These are phyloP conservation scores for Drosophila tanythrix DNA, from an alignment of 2,888 invertebrate genomes.

Conservation along the genomic window DNA sequence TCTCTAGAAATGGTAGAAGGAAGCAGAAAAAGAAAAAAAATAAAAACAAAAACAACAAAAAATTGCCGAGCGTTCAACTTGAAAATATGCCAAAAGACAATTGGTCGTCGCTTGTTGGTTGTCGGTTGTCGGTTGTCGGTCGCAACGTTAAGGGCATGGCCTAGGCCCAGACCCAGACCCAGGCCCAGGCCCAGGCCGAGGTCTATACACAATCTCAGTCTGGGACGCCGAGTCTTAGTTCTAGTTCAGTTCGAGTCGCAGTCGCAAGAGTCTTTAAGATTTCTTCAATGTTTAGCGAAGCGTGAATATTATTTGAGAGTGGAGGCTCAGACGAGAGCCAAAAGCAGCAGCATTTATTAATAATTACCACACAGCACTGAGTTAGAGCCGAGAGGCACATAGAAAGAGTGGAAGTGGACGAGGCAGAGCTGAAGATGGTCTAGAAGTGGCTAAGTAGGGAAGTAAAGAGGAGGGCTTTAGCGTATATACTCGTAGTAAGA, in stretches of 20 bases:
- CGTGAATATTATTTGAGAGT: constrained; percentile 74
- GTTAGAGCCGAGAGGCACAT: constrained; percentile 22
- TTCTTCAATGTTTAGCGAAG: constrained; percentile 76
- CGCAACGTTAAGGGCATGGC: constrained; percentile 67
- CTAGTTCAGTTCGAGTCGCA: constrained; percentile 36
- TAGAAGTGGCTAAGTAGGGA: constrained; percentile 24
- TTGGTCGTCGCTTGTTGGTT: constrained; percentile 64
- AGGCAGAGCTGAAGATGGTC: constrained; percentile 12
- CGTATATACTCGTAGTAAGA: constrained; percentile 48
- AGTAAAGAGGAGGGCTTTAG: constrained; percentile 15
- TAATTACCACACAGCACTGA: constrained; percentile 65
- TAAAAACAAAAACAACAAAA: constrained; percentile 16
- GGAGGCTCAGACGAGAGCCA: constrained; percentile 28
- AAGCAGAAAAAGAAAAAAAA: constrained; percentile 27
- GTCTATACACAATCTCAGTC: constrained; percentile 27
- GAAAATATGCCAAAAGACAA: constrained; percentile 81
- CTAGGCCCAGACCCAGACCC: constrained; percentile 39
- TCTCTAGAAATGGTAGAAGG: constrained; percentile 63
- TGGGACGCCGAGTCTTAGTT: constrained; percentile 38
- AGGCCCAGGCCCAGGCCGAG: constrained; percentile 19
- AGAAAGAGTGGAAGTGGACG: constrained; percentile 4
- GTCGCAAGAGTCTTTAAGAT: constrained; percentile 62
- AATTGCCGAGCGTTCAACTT: constrained; percentile 75
- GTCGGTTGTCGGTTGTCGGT: constrained; percentile 35
- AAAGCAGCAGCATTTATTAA: constrained; percentile 72